These are phyloP conservation scores for Lucilia sericata DNA, from an alignment of 1,140 invertebrate species.

Conservation along the genomic window DNA sequence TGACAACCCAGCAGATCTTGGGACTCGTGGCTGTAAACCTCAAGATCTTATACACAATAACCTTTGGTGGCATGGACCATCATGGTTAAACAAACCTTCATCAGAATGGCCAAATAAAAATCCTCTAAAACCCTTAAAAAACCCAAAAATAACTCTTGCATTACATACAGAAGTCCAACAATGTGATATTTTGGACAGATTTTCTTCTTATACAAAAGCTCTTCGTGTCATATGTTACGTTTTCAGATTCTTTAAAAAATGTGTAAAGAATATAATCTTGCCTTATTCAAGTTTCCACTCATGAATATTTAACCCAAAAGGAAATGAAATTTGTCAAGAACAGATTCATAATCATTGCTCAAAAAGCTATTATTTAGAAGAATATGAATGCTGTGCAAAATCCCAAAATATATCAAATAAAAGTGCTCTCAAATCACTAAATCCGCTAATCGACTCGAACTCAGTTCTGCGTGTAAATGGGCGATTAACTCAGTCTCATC, in stretches of 20 bases:
- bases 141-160: too few species aligned
- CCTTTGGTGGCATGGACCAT: constrained; percentile 4
- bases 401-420: background rate
- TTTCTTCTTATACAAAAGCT: too few species aligned
- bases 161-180: too few species aligned
- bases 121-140: background rate
- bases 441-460: background rate
- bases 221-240: too few species aligned
- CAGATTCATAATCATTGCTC: background rate
- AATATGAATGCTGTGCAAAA: background rate
- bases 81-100: constrained; percentile 1
- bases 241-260: too few species aligned
- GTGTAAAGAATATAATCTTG: too few species aligned
- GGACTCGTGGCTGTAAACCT: background rate
- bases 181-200: too few species aligned
- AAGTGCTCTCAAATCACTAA: background rate
- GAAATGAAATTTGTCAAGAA: background rate
- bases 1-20: background rate
- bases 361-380: background rate
- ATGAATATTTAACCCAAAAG: too few species aligned
- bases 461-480: background rate
- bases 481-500: background rate
- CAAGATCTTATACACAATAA: background rate
- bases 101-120: constrained; percentile 6
- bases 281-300: too few species aligned